phyloP scores from a whole-genome alignment of 1,140 invertebrate genomes.

The Pseudomyrmex cubaensis region DNA sequence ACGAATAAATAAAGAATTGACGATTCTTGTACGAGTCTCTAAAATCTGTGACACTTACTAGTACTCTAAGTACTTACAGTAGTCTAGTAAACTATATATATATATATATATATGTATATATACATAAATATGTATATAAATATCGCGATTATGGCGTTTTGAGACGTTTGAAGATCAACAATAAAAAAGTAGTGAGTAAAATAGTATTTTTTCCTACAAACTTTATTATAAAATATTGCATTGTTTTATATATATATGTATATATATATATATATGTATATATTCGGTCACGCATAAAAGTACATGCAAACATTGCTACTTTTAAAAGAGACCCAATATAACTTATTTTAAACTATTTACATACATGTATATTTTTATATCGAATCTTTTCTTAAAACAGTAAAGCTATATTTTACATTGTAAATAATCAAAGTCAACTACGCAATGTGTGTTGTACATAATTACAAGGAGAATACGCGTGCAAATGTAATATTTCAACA shows the following conservation, averaged over 20 bases:
- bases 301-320: conserved; percentile 26
- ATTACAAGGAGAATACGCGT: conserved; percentile 24
- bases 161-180: background rate
- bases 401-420: conserved; percentile 21
- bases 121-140: background rate
- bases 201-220: conserved; percentile 37
- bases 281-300: conserved; percentile 33
- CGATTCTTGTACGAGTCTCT: conserved; percentile 9
- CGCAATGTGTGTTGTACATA: conserved; percentile 18
- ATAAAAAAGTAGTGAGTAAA: background rate
- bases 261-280: background rate
- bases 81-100: too few species aligned
- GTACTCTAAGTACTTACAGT: too few species aligned
- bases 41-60: conserved; percentile 10
- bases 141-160: background rate
- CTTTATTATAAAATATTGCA: conserved; percentile 61
- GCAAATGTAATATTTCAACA: conserved; percentile 13
- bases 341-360: conserved; percentile 54
- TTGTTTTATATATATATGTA: conserved; percentile 19
- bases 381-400: background rate
- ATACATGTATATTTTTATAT: conserved; percentile 32
- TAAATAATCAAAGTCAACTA: conserved; percentile 4
- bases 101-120: background rate
- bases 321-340: conserved; percentile 49
- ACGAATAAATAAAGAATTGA: conserved; percentile 1